These are phyloP conservation scores for Monopterus albus DNA, from an alignment of 2,113 vertebrate species.

Conservation along the genomic window DNA sequence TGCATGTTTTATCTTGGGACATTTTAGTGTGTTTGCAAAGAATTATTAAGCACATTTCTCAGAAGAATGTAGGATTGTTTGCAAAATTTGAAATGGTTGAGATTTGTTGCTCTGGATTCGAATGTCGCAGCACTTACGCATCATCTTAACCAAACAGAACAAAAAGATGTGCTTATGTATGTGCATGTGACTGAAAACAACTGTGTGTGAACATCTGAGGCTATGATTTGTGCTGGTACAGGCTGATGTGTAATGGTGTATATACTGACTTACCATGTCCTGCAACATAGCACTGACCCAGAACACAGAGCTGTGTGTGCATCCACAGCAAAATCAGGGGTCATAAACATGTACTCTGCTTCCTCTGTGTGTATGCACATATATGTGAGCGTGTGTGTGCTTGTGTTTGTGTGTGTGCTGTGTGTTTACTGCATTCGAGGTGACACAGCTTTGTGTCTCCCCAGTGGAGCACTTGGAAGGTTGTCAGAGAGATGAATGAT, in stretches of 20 bases:
- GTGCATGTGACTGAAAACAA: neutral
- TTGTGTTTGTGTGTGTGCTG: conserved; percentile 26
- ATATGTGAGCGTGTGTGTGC: too few species aligned
- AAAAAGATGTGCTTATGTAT: neutral
- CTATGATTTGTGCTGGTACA: conserved; percentile 41
- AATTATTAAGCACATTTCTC: conserved; percentile 1
- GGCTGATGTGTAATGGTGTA: conserved; percentile 48
- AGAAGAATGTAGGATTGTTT: neutral
- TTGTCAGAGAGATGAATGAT: conserved; percentile 87
- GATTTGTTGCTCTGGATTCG: conserved; percentile 30
- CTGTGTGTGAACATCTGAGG: neutral
- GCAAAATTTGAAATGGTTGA: neutral
- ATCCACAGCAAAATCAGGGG: neutral
- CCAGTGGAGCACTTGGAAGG: conserved; percentile 75
- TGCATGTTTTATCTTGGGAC: conserved; percentile 14
- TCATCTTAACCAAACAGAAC: conserved; percentile 12
- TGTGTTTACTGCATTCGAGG: conserved; percentile 64
- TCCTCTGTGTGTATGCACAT: conserved; percentile 30
- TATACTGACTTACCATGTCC: conserved; percentile 28
- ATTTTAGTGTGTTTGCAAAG: conserved; percentile 12
- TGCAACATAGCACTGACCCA: conserved; percentile 47
- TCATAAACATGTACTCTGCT: conserved; percentile 19
- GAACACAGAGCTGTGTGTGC: conserved; percentile 27
- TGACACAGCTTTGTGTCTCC: conserved; percentile 77
- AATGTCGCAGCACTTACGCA: conserved; percentile 29